Percentiles rank a stretch among this genome's conserved stretches.
Conservation (phyloP, 2,113 vertebrate genomes). For the Hiodon alosoides region DNA sequence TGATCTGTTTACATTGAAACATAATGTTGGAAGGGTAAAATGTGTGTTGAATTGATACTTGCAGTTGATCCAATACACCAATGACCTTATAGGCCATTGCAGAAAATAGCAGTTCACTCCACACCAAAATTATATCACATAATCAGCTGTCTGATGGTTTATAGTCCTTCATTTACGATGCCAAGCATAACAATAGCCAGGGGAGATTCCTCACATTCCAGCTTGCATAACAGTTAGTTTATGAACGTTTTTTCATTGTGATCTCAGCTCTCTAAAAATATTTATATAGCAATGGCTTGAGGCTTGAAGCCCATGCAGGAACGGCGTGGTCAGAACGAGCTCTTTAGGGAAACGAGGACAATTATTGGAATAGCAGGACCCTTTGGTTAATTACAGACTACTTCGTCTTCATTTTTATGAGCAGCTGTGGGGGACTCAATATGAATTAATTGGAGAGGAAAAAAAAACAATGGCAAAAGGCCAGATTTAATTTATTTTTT, state of each 20-base stretch:
- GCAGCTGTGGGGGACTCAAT: too few species aligned
- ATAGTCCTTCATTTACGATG: background rate
- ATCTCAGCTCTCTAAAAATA: background rate
- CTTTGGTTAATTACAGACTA: too few species aligned
- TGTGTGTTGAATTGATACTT: background rate
- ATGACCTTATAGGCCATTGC: background rate
- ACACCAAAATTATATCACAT: background rate
- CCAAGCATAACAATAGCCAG: background rate
- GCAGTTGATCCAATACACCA: background rate
- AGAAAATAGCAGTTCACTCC: background rate
- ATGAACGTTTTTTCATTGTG: background rate
- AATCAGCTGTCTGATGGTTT: too few species aligned
- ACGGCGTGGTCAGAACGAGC: too few species aligned
- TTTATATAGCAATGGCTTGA: background rate
- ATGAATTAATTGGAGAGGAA: too few species aligned
- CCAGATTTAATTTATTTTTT: too few species aligned
- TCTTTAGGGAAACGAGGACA: too few species aligned
- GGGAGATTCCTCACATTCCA: background rate
- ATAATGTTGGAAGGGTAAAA: background rate
- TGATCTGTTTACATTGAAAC: conserved; percentile 1
- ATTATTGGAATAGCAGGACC: too few species aligned
- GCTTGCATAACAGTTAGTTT: background rate
- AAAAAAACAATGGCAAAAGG: too few species aligned
- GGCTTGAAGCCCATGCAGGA: background rate
- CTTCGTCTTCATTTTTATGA: too few species aligned